Base-by-base conservation (phyloP, 2,797 vertebrate species). In the Cirrhinus molitorella region DNA sequence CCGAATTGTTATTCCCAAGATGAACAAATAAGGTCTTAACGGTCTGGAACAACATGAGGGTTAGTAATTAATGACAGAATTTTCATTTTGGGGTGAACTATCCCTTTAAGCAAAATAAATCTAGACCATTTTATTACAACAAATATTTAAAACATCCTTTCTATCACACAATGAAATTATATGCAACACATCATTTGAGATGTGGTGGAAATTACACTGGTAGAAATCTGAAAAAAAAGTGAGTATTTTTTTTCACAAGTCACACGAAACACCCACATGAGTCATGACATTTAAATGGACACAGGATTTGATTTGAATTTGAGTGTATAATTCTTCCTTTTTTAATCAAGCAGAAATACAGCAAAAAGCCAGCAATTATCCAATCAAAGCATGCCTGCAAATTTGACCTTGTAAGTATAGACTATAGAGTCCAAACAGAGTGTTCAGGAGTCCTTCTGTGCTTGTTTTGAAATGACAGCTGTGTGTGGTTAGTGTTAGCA, bases 381-480 rank as follows among this genome's bases (percentile, higher is more conserved):
- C 57, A 68, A 79, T 57, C n/a, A 57, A 21, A 21, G 13, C 37
- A 47, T 72, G 37, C 8, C 19, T 31, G 25, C 16, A 45, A 45
- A 61, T 80, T 70, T 70, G 65, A 57, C 49, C n/a, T 43, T 80
- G 37, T 57, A n/a, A 28, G 19, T 45, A 68, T 34, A 34, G 31
- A 34, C 31, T 34, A 34, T 28, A 40, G 37, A 68, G 34, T 43
- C 12, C 45, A 17, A 10, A 51, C 28, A 19, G 31, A 68, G 49
- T 80, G 16, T 17, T 11, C 37, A 55, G 68, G 68, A 65, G 70
- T 65, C 40, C 11, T 63, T 65, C 65, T 55, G 34, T 66, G 31
- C 43, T 71, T 75, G 47, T 57, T 67, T 57, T 25, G n/a, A 75
- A 82, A 67, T 75, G 72, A 83, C 81, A 75, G 61, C 34, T 31